Evolutionary conservation across 2,888 invertebrate species (phyloP).

Genomic region (Shargacucullia verbasci): DNA sequence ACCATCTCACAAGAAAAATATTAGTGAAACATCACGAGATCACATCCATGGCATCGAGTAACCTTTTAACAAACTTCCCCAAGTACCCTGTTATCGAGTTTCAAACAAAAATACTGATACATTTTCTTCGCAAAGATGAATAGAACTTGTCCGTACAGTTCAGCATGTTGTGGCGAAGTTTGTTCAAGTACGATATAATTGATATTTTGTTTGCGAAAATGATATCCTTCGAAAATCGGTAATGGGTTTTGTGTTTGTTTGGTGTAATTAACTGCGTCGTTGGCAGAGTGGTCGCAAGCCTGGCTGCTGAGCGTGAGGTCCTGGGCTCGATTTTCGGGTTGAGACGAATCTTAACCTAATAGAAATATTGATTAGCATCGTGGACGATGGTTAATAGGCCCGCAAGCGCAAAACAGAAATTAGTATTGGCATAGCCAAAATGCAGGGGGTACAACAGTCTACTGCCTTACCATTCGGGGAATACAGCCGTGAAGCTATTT

Average conservation of each 20-base stretch:
- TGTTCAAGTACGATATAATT: conserved; percentile 53
- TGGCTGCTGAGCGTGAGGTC: too few species aligned
- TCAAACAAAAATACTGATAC: conserved; percentile 71
- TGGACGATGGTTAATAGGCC: too few species aligned
- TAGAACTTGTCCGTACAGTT: conserved; percentile 38
- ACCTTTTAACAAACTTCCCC: conserved; percentile 69
- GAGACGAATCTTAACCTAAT: too few species aligned
- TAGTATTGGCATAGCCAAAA: too few species aligned
- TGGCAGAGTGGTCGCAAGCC: too few species aligned
- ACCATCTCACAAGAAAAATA: conserved; percentile 20
- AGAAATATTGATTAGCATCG: too few species aligned
- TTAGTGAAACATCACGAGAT: conserved; percentile 24
- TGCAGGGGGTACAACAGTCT: too few species aligned
- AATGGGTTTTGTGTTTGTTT: conserved; percentile 25
- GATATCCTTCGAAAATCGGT: conserved; percentile 24
- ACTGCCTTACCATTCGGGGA: too few species aligned
- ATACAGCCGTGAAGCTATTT: too few species aligned
- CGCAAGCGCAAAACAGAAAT: too few species aligned
- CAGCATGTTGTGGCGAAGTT: conserved; percentile 40
- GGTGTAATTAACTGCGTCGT: conserved; percentile 1
- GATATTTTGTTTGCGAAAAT: conserved; percentile 52
- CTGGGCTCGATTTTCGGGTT: too few species aligned
- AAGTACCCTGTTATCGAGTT: conserved; percentile 70
- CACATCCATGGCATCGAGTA: conserved; percentile 59
- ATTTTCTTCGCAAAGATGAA: conserved; percentile 59